Conservation (phyloP, 1,140 invertebrate genomes). For the Xylocopa sonorina region DNA sequence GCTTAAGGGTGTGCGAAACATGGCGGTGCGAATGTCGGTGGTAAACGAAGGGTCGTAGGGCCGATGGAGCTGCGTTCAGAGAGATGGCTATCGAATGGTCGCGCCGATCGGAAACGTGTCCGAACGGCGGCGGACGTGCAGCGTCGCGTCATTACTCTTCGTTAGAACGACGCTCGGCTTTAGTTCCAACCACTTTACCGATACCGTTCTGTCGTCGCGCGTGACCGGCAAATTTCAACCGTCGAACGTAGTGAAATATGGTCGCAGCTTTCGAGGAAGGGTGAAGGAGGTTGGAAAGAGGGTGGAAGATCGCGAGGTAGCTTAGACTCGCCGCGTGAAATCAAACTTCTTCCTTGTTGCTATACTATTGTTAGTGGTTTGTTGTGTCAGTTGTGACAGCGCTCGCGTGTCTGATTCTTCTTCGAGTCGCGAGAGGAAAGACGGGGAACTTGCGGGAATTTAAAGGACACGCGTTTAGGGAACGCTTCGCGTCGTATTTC, state of each 20-base stretch:
- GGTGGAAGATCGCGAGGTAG: no score
- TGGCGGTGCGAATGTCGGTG: neutral
- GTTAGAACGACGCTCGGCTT: slow-evolving; percentile 26
- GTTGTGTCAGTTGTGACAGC: slow-evolving; percentile 37
- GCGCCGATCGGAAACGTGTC: neutral
- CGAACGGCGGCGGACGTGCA: neutral
- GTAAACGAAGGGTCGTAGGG: neutral
- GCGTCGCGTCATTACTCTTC: slow-evolving; percentile 8
- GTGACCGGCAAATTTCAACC: neutral
- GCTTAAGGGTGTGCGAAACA: no score
- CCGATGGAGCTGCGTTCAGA: neutral
- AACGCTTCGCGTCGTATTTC: neutral
- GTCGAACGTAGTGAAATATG: neutral
- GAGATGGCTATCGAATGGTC: neutral
- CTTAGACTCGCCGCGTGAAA: neutral
- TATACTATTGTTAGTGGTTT: slow-evolving; percentile 35
- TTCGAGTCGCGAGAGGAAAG: neutral
- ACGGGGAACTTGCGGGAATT: neutral
- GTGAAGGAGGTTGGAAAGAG: no score
- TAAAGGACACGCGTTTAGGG: neutral
- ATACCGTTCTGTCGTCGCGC: neutral
- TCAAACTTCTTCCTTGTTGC: slow-evolving; percentile 45
- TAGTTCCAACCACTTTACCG: neutral
- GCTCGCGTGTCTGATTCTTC: slow-evolving; percentile 14
- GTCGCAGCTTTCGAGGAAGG: neutral